Base-by-base conservation (phyloP, 1,140 invertebrate species). In the Drosophila nannoptera region DNA sequence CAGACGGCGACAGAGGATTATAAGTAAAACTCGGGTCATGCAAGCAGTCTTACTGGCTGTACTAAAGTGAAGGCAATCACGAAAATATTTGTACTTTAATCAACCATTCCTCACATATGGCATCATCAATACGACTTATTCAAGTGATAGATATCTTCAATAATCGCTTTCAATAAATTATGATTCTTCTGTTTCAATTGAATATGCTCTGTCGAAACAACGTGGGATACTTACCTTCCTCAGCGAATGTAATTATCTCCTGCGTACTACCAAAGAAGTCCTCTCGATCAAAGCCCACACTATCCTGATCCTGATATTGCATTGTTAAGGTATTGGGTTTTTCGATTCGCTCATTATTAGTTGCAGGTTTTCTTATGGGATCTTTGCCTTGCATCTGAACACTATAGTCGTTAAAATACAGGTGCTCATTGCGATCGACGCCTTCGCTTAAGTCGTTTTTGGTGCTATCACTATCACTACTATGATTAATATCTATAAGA, bases 221-320 rank as follows among this genome's bases (percentile, higher is more conserved):
- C 35, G 5, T 36, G 4, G 7, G 31, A 31, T 16, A 68, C 91
- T 92, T 90, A 95, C 95, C 95, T 90, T 93, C 93, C 88, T 95
- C 94, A 5, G 94, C 94, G 86, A 96, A 96, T 9, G 94, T 93
- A 74, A 96, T 95, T 76, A 96, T 95, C 89, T 96, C 94, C 29
- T 94, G 94, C 5, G 94, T 95, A 65, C 93, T 92, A 8, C 93
- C 94, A 89, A 94, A 95, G 82, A 94, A 95, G 75, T 95, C 94
- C 78, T 95, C 94, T 11, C 91, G 90, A 59, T 92, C 91, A 36
- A 91, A 90, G 22, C 52, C 43, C 90, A 90, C 9, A 89, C 78
- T 60, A 31, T 87, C 77, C 12, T 69, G 65, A 8, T 76, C 76
- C 7, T 43, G 22, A 22, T 22, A 22, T 16, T 42, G 49, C 6